Percentiles rank a stretch among this genome's conserved stretches.
Conservation (phyloP, 2,797 vertebrate species). For the Trachops cirrhosus region DNA sequence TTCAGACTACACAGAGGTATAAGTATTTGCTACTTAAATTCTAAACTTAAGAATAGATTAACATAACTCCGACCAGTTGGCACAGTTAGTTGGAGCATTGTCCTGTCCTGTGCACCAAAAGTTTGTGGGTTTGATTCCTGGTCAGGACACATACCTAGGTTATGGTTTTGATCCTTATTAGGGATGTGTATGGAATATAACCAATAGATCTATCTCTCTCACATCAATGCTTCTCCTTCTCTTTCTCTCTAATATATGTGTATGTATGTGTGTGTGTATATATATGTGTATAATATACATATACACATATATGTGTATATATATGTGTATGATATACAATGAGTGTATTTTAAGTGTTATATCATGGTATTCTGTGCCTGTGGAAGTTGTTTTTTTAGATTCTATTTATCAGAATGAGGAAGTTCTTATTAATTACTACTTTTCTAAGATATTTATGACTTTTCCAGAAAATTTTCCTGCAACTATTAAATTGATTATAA, state of each 20-base stretch:
- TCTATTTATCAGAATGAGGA: slow-evolving; percentile 10
- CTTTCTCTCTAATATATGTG: too few relatives aligned
- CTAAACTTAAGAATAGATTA: background rate
- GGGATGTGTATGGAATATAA: too few relatives aligned
- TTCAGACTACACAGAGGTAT: background rate
- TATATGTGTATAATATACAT: too few relatives aligned
- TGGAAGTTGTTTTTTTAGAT: background rate
- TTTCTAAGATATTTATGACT: slow-evolving; percentile 40
- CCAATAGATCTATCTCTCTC: too few relatives aligned
- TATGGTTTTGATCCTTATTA: too few relatives aligned
- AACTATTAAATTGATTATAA: slow-evolving; percentile 18
- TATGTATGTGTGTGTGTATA: too few relatives aligned
- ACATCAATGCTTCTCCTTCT: too few relatives aligned
- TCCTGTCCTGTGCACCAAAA: background rate
- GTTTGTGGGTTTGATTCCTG: background rate
- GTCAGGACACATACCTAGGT: background rate
- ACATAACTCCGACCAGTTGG: background rate
- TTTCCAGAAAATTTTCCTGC: background rate
- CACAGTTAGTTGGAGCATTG: background rate
- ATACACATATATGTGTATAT: too few relatives aligned
- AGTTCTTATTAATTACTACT: slow-evolving; percentile 24
- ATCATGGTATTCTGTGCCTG: background rate
- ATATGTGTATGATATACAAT: background rate
- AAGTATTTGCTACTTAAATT: background rate
- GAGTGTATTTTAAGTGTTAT: background rate